These are phyloP conservation scores for Oreochromis tanganicae DNA, from an alignment of 2,113 vertebrate species.

Conservation along the genomic window DNA sequence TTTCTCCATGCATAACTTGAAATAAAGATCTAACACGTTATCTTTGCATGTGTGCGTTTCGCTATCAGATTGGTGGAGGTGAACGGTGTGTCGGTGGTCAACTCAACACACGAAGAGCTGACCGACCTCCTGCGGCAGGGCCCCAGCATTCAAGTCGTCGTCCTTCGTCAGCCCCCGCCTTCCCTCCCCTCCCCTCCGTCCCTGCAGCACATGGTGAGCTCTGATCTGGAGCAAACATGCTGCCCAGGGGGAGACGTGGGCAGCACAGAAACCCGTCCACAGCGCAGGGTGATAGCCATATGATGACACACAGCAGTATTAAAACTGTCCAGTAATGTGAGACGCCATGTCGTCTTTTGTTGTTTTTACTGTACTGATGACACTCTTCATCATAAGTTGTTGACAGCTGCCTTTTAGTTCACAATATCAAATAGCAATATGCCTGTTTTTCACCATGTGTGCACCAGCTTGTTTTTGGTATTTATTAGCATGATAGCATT, in stretches of 20 bases:
- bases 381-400: background rate
- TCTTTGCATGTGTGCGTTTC: background rate
- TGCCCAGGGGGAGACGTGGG: background rate
- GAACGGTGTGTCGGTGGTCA: constrained; percentile 58
- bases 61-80: constrained; percentile 63
- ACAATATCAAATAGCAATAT: background rate
- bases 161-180: constrained; percentile 52
- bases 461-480: background rate
- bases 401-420: background rate
- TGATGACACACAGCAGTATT: constrained; percentile 3
- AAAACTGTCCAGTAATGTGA: background rate
- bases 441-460: background rate
- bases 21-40: background rate
- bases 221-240: background rate
- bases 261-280: constrained; percentile 29
- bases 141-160: constrained; percentile 51
- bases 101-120: constrained; percentile 54
- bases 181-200: background rate
- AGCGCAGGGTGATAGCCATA: constrained; percentile 48
- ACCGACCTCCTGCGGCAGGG: constrained; percentile 42
- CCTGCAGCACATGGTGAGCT: background rate
- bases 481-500: background rate
- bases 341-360: background rate
- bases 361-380: background rate
- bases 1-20: background rate